Evolutionary conservation across 2,797 vertebrate species (phyloP).

Genomic region (Chloroceryle amazona): DNA sequence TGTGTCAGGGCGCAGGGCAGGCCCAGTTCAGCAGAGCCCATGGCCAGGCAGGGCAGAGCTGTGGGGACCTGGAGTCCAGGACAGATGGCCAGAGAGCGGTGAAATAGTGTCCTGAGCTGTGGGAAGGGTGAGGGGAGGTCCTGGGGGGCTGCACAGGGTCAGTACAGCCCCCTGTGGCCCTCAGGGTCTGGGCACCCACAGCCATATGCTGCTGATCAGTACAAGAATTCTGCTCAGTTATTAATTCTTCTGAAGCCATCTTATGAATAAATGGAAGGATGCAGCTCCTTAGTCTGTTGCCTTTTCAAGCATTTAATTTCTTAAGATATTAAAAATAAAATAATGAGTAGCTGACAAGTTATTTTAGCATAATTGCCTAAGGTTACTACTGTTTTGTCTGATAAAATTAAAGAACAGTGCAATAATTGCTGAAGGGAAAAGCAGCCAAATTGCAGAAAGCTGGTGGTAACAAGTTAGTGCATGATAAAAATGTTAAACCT

Average conservation of each 20-base stretch:
- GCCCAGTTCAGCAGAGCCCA: rapidly evolving
- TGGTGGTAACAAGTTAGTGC: neutral
- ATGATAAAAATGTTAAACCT: conserved; percentile 23
- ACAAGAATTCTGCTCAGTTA: rapidly evolving
- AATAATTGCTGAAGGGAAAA: conserved; percentile 35
- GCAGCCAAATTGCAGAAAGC: conserved; percentile 4
- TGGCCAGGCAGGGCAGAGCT: neutral
- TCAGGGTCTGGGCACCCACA: rapidly evolving
- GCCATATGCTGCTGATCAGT: rapidly evolving
- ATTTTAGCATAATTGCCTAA: conserved; percentile 36
- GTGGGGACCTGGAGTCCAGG: neutral
- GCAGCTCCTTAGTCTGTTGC: neutral
- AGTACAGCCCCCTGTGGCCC: rapidly evolving
- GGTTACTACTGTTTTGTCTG: conserved; percentile 4
- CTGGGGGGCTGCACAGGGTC: neutral
- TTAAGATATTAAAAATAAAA: conserved; percentile 43
- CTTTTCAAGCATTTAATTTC: neutral
- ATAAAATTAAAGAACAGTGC: conserved; percentile 42
- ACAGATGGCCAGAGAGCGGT: rapidly evolving
- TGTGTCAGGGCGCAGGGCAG: neutral
- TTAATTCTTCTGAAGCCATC: neutral
- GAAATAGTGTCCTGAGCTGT: neutral
- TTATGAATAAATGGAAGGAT: neutral
- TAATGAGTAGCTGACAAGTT: conserved; percentile 40
- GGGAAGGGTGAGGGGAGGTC: neutral